Evolutionary conservation across 2,797 vertebrate species (phyloP), one percentile per base, ranked within the genome.

Genomic region (Lithobates sylvaticus): DNA sequence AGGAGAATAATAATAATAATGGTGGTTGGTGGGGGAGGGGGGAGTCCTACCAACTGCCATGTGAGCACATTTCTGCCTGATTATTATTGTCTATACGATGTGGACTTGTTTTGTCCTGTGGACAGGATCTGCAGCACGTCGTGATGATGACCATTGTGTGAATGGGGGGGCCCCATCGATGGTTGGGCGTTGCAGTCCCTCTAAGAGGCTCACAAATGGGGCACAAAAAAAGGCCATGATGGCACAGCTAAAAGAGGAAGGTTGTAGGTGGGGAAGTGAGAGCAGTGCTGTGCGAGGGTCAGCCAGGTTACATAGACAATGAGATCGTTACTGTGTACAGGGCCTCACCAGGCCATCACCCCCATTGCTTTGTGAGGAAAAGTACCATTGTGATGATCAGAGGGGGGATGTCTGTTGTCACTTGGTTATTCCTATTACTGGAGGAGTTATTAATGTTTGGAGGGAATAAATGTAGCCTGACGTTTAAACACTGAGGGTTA

Each of bases 21-120:
- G 36, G 27, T 10, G 88, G 88, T 80, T 88, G 71, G 86, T 88
- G 83, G 68, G 42, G n/a, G 32, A 76, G 27, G 82, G 82, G 12
- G 61, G 12, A 27, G 26, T 61, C 21, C 15, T 13, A 58, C 50
- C 8, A 47, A 67, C 26, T 15, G 44, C 36, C 67, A 80, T 80
- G 65, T 50, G 78, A n/a, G 65, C 2, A 8, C 7, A 54, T 61
- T 26, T 68, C 16, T n/a, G 8, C 64, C 15, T 12, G 34, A 36
- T 69, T 72, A 36, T 69, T 72, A 61, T 61, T 61, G 54, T 61
- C 18, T 61, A 18, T 6, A 70, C 16, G 68, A 70, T 36, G 13
- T 0, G 50, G 50, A 6, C 21, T 61, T 61, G 54, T 61, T 61
- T n/a, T 42, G 21, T 42, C 36, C 70, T 26, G 21, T 8, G 34